A percentile compares a stretch with the other conserved stretches of the same genome.
Conservation (phyloP, 2,113 vertebrate species). For the Aptenodytes forsteri region DNA sequence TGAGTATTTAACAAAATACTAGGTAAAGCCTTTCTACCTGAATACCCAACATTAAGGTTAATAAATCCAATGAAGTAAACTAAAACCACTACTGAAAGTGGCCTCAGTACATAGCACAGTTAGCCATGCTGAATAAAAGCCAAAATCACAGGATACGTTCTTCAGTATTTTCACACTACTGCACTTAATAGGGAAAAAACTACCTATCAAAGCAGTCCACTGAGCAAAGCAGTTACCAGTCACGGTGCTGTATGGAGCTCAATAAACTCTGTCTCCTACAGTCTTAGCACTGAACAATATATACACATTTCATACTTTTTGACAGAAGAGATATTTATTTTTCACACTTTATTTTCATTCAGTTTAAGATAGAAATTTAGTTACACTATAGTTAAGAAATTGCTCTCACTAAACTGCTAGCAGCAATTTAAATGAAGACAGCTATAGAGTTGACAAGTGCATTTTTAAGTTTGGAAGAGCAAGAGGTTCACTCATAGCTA, state of each 20-base stretch:
- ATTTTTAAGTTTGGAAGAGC: not conserved
- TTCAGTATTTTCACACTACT: conserved; percentile 40
- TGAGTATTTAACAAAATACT: not conserved
- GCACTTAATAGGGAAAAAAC: conserved; percentile 42
- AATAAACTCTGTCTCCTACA: not conserved
- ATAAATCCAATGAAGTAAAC: not conserved
- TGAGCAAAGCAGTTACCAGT: conserved; percentile 7
- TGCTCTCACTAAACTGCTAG: not conserved
- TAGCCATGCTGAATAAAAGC: not conserved
- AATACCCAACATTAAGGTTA: not conserved
- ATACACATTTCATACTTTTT: not conserved
- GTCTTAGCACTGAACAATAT: not conserved
- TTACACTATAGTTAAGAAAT: not conserved
- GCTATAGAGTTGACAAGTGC: not conserved
- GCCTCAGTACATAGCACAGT: not conserved
- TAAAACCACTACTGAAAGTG: not conserved
- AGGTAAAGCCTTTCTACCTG: not conserved
- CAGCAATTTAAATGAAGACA: not conserved
- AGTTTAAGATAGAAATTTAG: not conserved
- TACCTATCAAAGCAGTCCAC: conserved; percentile 14
- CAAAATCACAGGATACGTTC: not conserved
- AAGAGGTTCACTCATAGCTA: not conserved
- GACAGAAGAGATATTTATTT: not conserved
- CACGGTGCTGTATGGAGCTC: not conserved
- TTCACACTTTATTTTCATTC: not conserved